phyloP scores from a whole-genome alignment of 1,140 invertebrate genomes.

The Cydia strobilella region DNA sequence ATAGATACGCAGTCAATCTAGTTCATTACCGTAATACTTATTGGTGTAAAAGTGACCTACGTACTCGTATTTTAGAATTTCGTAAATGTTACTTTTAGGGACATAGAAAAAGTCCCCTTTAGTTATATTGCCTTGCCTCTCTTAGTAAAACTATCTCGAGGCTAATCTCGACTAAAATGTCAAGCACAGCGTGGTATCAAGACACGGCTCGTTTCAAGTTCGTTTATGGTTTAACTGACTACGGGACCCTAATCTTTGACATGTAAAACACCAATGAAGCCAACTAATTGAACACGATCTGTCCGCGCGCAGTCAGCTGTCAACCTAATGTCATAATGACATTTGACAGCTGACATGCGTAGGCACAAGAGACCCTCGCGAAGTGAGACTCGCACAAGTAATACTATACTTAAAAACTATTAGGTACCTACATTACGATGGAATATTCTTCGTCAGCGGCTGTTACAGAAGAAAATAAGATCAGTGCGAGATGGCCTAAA shows the following conservation, averaged over 20 bases:
- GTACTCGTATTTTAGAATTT: too few relatives aligned
- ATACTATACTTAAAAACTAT: not conserved
- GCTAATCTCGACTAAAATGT: too few relatives aligned
- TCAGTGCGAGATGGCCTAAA: not conserved
- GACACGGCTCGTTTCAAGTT: not conserved
- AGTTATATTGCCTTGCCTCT: too few relatives aligned
- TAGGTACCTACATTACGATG: not conserved
- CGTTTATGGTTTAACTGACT: not conserved
- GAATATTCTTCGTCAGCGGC: not conserved
- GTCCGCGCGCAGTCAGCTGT: slow-evolving; percentile 24
- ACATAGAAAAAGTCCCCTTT: too few relatives aligned
- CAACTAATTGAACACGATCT: slow-evolving; percentile 28
- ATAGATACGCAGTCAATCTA: too few relatives aligned
- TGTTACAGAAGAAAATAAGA: not conserved
- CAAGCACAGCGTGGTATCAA: too few relatives aligned
- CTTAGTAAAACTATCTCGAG: too few relatives aligned
- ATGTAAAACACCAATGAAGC: slow-evolving; percentile 21
- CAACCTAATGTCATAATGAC: slow-evolving; percentile 19
- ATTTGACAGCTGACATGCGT: slow-evolving; percentile 23
- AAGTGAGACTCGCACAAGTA: not conserved
- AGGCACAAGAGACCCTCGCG: slow-evolving; percentile 10
- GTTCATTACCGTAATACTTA: too few relatives aligned
- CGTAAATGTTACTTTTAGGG: too few relatives aligned
- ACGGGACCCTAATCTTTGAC: slow-evolving; percentile 10
- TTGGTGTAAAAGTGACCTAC: too few relatives aligned